Percentiles rank a stretch among this genome's conserved stretches.
phyloP scores from a whole-genome alignment of 1,140 invertebrate species.

The Drosophila ironensis region DNA sequence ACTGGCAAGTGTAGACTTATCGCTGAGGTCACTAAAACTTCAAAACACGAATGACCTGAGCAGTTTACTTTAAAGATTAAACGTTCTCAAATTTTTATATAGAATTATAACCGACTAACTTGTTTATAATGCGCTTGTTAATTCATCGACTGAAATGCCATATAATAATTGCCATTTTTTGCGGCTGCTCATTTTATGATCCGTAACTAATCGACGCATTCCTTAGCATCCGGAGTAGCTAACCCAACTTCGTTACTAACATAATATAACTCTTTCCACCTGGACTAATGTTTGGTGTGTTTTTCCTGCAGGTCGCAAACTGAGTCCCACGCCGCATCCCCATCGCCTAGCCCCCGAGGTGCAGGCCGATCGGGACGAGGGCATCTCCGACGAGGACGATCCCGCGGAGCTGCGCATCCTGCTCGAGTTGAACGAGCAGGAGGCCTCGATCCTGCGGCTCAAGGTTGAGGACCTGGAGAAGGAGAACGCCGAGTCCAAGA shows the following conservation, averaged over 20 bases:
- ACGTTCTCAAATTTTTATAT: too few relatives aligned
- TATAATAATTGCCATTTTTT: constrained; percentile 79
- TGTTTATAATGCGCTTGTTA: constrained; percentile 55
- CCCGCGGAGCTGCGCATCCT: constrained; percentile 89
- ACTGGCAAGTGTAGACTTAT: too few relatives aligned
- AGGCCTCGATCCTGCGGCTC: constrained; percentile 89
- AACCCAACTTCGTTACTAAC: not conserved
- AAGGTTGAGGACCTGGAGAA: constrained; percentile 93
- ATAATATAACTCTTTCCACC: not conserved
- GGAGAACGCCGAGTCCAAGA: constrained; percentile 89
- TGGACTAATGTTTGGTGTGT: not conserved
- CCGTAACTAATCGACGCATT: constrained; percentile 45
- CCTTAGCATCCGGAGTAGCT: not conserved
- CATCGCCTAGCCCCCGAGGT: constrained; percentile 86
- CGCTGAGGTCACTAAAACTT: not conserved
- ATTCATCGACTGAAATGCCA: constrained; percentile 18
- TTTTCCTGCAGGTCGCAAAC: constrained; percentile 84
- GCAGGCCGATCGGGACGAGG: constrained; percentile 87
- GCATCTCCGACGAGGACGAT: constrained; percentile 89
- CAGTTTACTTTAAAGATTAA: not conserved
- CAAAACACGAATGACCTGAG: constrained; percentile 4
- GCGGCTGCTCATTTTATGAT: constrained; percentile 69
- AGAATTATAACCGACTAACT: constrained; percentile 47
- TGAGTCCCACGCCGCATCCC: constrained; percentile 85
- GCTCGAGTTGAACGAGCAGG: constrained; percentile 94